phyloP scores from a whole-genome alignment of 2,113 vertebrate species.

The Orientallactaga bullata region DNA sequence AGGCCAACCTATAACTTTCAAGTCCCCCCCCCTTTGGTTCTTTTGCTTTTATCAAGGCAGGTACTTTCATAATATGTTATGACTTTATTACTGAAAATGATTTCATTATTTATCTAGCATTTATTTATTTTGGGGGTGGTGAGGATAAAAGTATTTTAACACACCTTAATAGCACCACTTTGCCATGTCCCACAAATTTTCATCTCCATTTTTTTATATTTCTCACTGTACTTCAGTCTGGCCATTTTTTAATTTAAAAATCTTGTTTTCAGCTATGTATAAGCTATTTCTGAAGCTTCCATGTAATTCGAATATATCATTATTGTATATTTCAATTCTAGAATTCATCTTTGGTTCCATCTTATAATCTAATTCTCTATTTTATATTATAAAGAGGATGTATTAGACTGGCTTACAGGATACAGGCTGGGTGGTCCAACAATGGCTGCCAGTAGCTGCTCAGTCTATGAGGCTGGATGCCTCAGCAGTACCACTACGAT shows the following conservation, averaged over 20 bases:
- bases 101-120: background rate
- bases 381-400: too few relatives aligned
- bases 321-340: background rate
- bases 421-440: too few relatives aligned
- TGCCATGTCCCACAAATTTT: background rate
- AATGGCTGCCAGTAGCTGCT: too few relatives aligned
- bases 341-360: slow-evolving; percentile 44
- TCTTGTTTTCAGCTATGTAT: slow-evolving; percentile 30
- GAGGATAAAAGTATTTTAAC: background rate
- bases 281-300: slow-evolving; percentile 14
- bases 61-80: slow-evolving; percentile 11
- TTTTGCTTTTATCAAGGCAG: slow-evolving; percentile 30
- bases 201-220: slow-evolving; percentile 19
- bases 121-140: background rate
- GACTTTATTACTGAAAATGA: background rate
- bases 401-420: too few relatives aligned
- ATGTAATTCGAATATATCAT: slow-evolving; percentile 42
- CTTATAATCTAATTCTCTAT: background rate
- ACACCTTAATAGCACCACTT: slow-evolving; percentile 37
- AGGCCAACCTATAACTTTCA: slow-evolving; percentile 28
- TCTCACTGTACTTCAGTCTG: background rate
- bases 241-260: slow-evolving; percentile 36
- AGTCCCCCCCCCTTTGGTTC: background rate
- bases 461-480: too few relatives aligned
- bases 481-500: too few relatives aligned